Evolutionary conservation across 2,888 invertebrate species (phyloP).

Genomic region (Pegoplata infirma): DNA sequence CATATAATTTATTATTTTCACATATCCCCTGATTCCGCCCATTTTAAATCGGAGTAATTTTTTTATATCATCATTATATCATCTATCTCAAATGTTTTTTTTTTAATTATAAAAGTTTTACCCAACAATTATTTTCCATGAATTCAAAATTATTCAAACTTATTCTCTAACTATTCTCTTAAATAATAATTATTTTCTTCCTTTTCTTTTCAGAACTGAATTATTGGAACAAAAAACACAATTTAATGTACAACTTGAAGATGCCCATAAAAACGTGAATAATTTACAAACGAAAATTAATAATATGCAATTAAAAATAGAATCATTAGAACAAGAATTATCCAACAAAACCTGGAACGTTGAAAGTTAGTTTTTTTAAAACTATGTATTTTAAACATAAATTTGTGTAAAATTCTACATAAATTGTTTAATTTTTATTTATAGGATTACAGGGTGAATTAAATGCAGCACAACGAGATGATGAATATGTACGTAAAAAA

Average conservation of each 20-base stretch:
- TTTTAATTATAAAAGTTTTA: too few relatives aligned
- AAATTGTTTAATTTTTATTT: not conserved
- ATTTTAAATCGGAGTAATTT: too few relatives aligned
- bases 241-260: constrained; percentile 75
- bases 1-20: not conserved
- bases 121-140: too few relatives aligned
- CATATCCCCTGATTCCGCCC: too few relatives aligned
- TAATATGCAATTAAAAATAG: constrained; percentile 75
- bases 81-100: too few relatives aligned
- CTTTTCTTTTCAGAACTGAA: constrained; percentile 73
- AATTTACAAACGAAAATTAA: constrained; percentile 73
- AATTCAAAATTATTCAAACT: too few relatives aligned
- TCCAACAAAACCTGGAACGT: constrained; percentile 77
- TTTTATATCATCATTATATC: too few relatives aligned
- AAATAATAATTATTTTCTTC: too few relatives aligned
- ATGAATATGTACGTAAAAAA: constrained; percentile 76
- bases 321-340: constrained; percentile 75
- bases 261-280: constrained; percentile 75
- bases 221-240: constrained; percentile 74
- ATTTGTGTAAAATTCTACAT: not conserved
- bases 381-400: not conserved
- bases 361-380: constrained; percentile 73
- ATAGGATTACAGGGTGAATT: constrained; percentile 77
- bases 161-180: too few relatives aligned
- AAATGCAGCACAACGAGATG: constrained; percentile 76